Conservation (phyloP, 2,113 vertebrate genomes). For the Chunga burmeisteri region DNA sequence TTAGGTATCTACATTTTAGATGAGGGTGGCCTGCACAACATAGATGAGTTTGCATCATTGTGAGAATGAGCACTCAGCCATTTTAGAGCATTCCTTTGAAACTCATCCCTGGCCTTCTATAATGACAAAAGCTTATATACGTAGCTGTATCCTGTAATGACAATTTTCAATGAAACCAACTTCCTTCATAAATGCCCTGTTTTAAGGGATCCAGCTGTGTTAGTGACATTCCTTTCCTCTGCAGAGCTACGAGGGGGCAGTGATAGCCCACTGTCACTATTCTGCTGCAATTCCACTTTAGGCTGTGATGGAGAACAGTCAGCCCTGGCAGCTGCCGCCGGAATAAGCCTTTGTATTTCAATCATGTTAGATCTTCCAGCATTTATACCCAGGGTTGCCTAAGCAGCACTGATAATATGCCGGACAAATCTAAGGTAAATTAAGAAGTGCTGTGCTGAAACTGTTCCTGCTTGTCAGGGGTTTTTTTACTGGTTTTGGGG, state of each 20-base stretch:
- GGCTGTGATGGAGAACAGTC: not conserved
- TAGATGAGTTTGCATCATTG: not conserved
- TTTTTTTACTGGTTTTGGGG: not conserved
- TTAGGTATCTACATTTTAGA: slow-evolving; percentile 24
- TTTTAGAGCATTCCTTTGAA: not conserved
- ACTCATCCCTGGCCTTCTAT: not conserved
- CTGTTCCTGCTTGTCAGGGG: not conserved
- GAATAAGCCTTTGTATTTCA: slow-evolving; percentile 7
- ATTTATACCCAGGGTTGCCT: not conserved
- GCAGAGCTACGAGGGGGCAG: not conserved
- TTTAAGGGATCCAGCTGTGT: not conserved
- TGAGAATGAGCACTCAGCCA: not conserved
- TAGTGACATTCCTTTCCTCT: not conserved
- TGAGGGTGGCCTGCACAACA: not conserved
- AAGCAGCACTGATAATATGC: not conserved
- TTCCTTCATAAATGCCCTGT: not conserved
- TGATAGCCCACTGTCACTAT: not conserved
- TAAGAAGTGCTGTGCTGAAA: not conserved
- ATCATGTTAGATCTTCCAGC: not conserved
- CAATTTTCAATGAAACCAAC: not conserved
- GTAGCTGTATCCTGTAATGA: not conserved
- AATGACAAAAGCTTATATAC: not conserved
- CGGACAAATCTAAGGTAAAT: not conserved
- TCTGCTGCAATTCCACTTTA: not conserved
- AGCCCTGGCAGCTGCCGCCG: not conserved